phyloP scores from a whole-genome alignment of 2,113 vertebrate genomes.

The Sylvia atricapilla region DNA sequence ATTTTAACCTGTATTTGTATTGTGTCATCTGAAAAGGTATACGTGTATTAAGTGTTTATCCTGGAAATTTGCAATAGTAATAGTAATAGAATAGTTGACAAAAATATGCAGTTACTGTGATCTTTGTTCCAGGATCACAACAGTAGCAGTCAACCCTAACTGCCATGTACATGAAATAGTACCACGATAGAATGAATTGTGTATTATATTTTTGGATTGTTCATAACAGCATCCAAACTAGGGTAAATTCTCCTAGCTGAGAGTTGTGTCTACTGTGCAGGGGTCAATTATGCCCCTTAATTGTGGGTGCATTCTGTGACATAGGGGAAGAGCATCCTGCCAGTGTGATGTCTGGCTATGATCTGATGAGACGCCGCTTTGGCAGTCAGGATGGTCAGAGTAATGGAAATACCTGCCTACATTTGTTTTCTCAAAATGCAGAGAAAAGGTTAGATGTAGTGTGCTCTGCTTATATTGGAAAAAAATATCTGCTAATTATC shows the following conservation, averaged over 20 bases:
- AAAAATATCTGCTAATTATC: neutral
- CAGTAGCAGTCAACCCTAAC: neutral
- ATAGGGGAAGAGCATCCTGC: neutral
- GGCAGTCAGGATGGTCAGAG: neutral
- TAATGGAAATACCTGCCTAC: neutral
- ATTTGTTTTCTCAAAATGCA: neutral
- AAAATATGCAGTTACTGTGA: neutral
- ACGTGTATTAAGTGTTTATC: neutral
- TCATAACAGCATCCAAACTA: neutral
- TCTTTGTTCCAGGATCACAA: neutral
- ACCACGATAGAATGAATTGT: neutral
- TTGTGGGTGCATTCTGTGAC: neutral
- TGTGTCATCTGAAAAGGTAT: neutral
- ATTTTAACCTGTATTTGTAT: neutral
- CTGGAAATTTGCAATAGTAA: neutral
- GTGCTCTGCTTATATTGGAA: neutral
- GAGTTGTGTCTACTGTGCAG: neutral
- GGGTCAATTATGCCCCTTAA: neutral
- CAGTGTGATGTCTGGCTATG: rapidly evolving
- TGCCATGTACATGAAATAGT: neutral
- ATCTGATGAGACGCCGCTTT: neutral
- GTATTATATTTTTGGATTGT: neutral
- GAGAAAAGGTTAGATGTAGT: neutral
- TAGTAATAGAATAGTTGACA: too few species aligned
- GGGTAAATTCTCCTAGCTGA: neutral